phyloP scores from a whole-genome alignment of 53 echinoderm and acorn worm genomes.

The Antedon mediterranea region DNA sequence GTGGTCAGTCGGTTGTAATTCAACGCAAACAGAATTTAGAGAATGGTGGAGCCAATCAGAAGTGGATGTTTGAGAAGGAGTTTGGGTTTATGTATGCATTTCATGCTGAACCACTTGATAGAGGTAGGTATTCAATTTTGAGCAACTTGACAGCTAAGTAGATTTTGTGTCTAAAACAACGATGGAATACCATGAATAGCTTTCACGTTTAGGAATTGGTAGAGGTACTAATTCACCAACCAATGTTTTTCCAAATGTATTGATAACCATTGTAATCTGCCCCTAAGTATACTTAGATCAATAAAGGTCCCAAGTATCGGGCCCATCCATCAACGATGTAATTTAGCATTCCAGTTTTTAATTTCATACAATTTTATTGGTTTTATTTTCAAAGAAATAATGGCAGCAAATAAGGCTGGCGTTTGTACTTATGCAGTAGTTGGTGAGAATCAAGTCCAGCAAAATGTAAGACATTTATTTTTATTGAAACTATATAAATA shows the following conservation, averaged over 20 bases:
- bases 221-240: too few species aligned
- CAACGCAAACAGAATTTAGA: conserved; percentile 30
- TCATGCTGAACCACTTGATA: conserved; percentile 56
- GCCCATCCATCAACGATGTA: background rate
- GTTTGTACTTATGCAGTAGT: conserved; percentile 80
- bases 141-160: too few species aligned
- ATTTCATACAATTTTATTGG: background rate
- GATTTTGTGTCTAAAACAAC: too few species aligned
- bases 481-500: background rate
- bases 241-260: too few species aligned
- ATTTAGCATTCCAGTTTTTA: background rate
- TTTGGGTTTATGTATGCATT: conserved; percentile 78
- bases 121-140: conserved; percentile 40
- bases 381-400: conserved; percentile 52
- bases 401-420: conserved; percentile 81
- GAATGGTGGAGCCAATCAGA: conserved; percentile 79
- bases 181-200: too few species aligned
- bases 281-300: too few species aligned
- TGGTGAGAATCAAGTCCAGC: conserved; percentile 53
- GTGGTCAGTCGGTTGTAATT: conserved; percentile 40
- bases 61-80: conserved; percentile 75
- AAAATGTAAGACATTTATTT: conserved; percentile 48
- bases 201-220: too few species aligned
- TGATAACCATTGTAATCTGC: too few species aligned
- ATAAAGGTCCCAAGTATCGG: too few species aligned